These are phyloP conservation scores for Salvelinus namaycush DNA, from an alignment of 2,113 vertebrate species.

Conservation along the genomic window DNA sequence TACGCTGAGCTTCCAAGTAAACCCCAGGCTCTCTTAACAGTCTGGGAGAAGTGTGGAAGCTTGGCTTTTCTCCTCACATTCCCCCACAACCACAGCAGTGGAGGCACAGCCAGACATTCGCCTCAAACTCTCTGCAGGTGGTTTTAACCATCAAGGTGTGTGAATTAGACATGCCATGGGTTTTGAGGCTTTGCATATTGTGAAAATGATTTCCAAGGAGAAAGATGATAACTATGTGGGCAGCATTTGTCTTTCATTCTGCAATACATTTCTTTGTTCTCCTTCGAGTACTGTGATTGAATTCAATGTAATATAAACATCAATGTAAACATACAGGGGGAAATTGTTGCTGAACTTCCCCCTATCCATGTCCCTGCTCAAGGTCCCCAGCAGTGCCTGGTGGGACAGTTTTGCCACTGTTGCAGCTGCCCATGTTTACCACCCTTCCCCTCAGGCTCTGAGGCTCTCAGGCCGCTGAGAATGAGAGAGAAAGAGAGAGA, in stretches of 20 bases:
- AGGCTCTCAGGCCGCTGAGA: constrained; percentile 77
- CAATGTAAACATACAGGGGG: constrained; percentile 11
- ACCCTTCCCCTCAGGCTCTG: constrained; percentile 87
- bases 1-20: constrained; percentile 19
- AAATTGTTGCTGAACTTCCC: constrained; percentile 7
- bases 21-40: background rate
- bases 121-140: constrained; percentile 7
- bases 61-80: constrained; percentile 16
- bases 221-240: constrained; percentile 19
- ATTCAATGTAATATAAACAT: constrained; percentile 31
- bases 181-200: constrained; percentile 13
- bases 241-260: constrained; percentile 7
- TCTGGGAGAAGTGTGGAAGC: constrained; percentile 3
- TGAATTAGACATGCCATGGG: constrained; percentile 20
- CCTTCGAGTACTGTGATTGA: constrained; percentile 18
- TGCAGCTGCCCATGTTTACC: constrained; percentile 91
- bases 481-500: constrained; percentile 32
- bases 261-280: constrained; percentile 25
- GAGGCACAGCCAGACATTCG: background rate
- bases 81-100: background rate
- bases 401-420: constrained; percentile 79
- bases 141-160: constrained; percentile 11
- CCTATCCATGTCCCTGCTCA: constrained; percentile 39
- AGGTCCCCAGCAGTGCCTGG: constrained; percentile 75
- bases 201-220: background rate